Percentiles rank a stretch among this genome's conserved stretches.
phyloP scores from a whole-genome alignment of 2,888 invertebrate genomes.

The Ephialtes manifestator region DNA sequence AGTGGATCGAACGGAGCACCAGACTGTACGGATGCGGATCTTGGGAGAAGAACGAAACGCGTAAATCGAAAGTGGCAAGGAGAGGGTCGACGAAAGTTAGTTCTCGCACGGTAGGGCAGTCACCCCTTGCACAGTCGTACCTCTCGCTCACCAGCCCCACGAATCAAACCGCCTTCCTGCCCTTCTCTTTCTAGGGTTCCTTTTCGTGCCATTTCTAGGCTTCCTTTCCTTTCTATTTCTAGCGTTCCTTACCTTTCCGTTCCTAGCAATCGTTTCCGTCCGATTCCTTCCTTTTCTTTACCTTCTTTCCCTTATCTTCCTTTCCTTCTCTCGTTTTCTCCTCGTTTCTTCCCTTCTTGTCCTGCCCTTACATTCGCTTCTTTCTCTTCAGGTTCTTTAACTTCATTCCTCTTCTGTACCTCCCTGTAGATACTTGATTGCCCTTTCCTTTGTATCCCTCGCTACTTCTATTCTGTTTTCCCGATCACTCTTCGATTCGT shows the following conservation, averaged over 20 bases:
- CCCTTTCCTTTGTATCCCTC: background rate
- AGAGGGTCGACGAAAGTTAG: slow-evolving; percentile 31
- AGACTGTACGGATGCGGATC: slow-evolving; percentile 42
- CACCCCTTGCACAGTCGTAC: background rate
- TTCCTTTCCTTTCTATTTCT: too few relatives aligned
- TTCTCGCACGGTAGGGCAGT: background rate
- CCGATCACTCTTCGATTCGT: slow-evolving; percentile 1
- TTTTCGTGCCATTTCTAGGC: too few relatives aligned
- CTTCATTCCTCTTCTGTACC: background rate
- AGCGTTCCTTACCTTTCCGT: too few relatives aligned
- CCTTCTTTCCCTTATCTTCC: too few relatives aligned
- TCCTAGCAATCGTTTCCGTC: too few relatives aligned
- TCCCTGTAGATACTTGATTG: background rate
- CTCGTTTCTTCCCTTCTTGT: background rate
- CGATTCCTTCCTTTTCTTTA: too few relatives aligned
- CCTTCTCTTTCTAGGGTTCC: too few relatives aligned
- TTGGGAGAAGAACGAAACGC: slow-evolving; percentile 53
- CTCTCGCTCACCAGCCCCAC: background rate
- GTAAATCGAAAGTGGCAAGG: slow-evolving; percentile 60
- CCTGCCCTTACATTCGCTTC: background rate
- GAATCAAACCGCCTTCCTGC: too few relatives aligned
- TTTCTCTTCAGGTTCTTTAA: background rate
- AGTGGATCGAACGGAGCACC: slow-evolving; percentile 36
- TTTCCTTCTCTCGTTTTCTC: too few relatives aligned
- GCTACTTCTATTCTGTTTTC: background rate